phyloP scores from a whole-genome alignment of 2,888 invertebrate species.

The Apodemia arnacis region DNA sequence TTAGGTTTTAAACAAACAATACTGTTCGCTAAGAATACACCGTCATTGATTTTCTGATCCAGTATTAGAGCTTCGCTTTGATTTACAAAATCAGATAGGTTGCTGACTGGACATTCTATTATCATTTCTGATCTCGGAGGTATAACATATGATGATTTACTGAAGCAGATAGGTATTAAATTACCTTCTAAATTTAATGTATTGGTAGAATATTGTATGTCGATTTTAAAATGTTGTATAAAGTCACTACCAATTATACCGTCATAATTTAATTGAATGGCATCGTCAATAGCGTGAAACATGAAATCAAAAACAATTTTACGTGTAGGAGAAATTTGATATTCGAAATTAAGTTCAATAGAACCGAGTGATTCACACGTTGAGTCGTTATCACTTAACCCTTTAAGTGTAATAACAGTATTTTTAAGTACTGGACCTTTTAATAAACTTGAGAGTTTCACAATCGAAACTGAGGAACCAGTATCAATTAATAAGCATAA shows the following conservation, averaged over 20 bases:
- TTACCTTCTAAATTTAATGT: constrained; percentile 2
- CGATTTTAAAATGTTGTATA: neutral
- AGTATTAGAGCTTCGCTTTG: constrained; percentile 44
- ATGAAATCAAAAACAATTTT: neutral
- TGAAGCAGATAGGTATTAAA: constrained; percentile 19
- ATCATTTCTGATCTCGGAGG: constrained; percentile 38
- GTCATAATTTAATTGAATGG: constrained; percentile 8
- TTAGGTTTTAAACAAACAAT: constrained; percentile 63
- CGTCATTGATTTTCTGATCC: constrained; percentile 47
- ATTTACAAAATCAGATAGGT: constrained; percentile 22
- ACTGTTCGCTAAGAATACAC: constrained; percentile 59
- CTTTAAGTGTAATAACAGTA: neutral
- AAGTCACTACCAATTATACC: constrained; percentile 28
- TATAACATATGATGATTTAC: constrained; percentile 27
- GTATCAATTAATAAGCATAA: constrained; percentile 23
- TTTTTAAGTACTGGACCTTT: constrained; percentile 4
- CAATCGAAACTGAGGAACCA: neutral
- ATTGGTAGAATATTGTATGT: constrained; percentile 13
- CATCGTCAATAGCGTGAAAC: constrained; percentile 15
- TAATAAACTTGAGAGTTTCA: neutral
- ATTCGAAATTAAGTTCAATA: neutral
- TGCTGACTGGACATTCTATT: constrained; percentile 36
- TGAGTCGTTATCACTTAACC: neutral
- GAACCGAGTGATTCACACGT: neutral
- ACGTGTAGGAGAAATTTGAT: neutral